These are phyloP conservation scores for Ceratina australensis DNA, from an alignment of 1,140 invertebrate species.

Conservation along the genomic window DNA sequence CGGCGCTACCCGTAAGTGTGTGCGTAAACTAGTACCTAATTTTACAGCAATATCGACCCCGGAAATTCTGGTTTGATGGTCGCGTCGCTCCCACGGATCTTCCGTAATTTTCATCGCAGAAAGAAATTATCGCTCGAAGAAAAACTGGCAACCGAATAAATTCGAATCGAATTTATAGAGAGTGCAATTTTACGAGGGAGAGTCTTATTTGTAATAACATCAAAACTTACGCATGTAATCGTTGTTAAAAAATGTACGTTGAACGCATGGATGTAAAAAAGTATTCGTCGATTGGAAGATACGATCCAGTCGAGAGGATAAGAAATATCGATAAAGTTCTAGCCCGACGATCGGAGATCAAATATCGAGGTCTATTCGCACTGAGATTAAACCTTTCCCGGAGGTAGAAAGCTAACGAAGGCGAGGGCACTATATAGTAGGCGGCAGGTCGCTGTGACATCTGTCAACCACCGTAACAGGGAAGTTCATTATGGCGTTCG, in stretches of 20 bases:
- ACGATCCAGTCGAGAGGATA: background rate
- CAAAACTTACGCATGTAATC: too few species aligned
- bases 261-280: background rate
- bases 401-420: slow-evolving; percentile 53
- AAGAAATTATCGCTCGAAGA: too few species aligned
- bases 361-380: slow-evolving; percentile 16
- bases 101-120: background rate
- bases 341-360: background rate
- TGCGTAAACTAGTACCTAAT: slow-evolving; percentile 30
- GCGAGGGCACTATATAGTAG: background rate
- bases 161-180: too few species aligned
- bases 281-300: background rate
- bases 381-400: slow-evolving; percentile 55
- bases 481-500: slow-evolving; percentile 64
- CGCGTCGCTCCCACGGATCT: background rate
- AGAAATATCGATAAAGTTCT: background rate
- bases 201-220: too few species aligned
- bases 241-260: too few species aligned
- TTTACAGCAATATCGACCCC: slow-evolving; percentile 18
- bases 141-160: too few species aligned
- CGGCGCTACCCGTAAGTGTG: slow-evolving; percentile 32
- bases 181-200: too few species aligned
- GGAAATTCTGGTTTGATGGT: slow-evolving; percentile 6
- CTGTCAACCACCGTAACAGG: slow-evolving; percentile 60
- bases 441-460: slow-evolving; percentile 59